phyloP scores from a whole-genome alignment of 2,888 invertebrate genomes.

The Leptopilina syphax region DNA sequence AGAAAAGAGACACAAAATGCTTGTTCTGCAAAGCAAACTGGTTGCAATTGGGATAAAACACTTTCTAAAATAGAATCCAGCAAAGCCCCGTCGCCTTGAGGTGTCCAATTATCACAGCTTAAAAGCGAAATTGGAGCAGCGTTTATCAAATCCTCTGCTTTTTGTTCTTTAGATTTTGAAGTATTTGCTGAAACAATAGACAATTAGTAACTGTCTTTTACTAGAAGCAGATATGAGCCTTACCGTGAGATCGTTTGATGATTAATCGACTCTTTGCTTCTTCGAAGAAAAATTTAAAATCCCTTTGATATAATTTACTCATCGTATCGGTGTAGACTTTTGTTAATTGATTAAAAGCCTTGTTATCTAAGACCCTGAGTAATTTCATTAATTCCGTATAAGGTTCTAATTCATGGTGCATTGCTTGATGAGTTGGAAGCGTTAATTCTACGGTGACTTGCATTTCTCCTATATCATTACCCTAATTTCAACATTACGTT shows the following conservation, averaged over 20 bases:
- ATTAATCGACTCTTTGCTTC: conserved; percentile 78
- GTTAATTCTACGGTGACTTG: conserved; percentile 79
- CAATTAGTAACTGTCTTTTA: neutral
- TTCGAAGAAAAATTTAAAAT: conserved; percentile 88
- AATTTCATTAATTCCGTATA: conserved; percentile 95
- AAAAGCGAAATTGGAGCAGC: conserved; percentile 72
- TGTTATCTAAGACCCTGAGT: conserved; percentile 91
- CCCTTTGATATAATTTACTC: conserved; percentile 92
- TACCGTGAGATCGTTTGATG: conserved; percentile 65
- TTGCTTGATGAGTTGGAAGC: conserved; percentile 86
- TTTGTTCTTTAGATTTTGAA: conserved; percentile 69
- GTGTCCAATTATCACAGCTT: conserved; percentile 71
- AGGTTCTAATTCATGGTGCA: conserved; percentile 91
- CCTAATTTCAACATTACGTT: conserved; percentile 69
- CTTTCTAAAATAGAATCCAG: conserved; percentile 86
- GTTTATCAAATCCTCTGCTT: conserved; percentile 69
- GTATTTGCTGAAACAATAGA: conserved; percentile 61
- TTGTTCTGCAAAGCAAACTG: conserved; percentile 95
- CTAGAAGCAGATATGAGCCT: neutral
- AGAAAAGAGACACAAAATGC: conserved; percentile 96
- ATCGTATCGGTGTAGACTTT: conserved; percentile 91
- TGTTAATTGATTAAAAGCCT: conserved; percentile 88
- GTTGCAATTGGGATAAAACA: conserved; percentile 92
- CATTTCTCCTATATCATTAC: conserved; percentile 85
- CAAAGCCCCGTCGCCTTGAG: conserved; percentile 72